Conservation (phyloP, 30 jellyfish, hydroid and myxozoan species). For the Calvadosia cruxmelitensis region DNA sequence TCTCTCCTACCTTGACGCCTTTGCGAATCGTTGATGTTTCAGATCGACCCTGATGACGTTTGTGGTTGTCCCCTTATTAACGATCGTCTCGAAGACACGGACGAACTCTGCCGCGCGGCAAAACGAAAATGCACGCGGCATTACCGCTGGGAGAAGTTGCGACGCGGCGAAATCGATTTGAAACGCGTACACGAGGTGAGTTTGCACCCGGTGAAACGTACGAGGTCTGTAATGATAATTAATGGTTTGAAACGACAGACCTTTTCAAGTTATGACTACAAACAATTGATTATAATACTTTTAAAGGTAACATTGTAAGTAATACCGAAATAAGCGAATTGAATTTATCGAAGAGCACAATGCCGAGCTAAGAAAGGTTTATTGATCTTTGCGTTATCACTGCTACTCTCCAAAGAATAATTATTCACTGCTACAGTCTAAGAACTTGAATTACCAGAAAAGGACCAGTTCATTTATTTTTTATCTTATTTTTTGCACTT, state of each 20-base stretch:
- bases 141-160: conserved; percentile 72
- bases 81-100: conserved; percentile 32
- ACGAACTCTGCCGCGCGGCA: conserved; percentile 72
- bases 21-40: not conserved
- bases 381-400: not conserved
- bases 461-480: no score
- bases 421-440: not conserved
- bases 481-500: no score
- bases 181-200: conserved; percentile 81
- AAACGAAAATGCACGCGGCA: conserved; percentile 85
- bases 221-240: no score
- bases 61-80: conserved; percentile 94
- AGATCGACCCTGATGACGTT: conserved; percentile 73
- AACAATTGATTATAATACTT: no score
- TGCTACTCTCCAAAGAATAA: not conserved
- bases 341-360: no score
- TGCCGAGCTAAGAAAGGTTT: not conserved
- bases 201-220: no score
- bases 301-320: no score
- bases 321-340: no score
- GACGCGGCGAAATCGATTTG: conserved; percentile 90
- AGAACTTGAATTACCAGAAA: no score
- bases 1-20: not conserved
- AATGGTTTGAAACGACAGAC: no score
- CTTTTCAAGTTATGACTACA: no score